Evolutionary conservation across 2,113 vertebrate genomes (phyloP), one percentile per base, ranked within the genome.

Genomic region (Heloderma charlesbogerti): DNA sequence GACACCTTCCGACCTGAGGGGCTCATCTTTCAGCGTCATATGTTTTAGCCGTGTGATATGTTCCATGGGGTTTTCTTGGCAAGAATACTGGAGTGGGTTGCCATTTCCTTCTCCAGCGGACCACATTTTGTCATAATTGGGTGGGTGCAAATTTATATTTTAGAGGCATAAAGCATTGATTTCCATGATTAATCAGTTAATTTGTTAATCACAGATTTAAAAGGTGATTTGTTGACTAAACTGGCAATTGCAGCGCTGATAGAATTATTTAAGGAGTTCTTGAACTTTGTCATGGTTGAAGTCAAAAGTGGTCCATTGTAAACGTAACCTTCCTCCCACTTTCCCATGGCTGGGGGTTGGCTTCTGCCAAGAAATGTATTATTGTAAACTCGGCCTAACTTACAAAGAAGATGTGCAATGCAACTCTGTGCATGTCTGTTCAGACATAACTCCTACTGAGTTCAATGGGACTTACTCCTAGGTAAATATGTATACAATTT

Each of bases 131-230:
- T n/a, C n/a, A 51, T 51, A 51, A 8, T 10, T 0, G 0, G 90
- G 86, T 81, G 31, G 92, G 91, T 90, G 88, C 88, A 89, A 91
- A 94, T 87, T 92, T 81, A 86, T 94, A 92, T 93, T 43, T 84
- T 40, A 20, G 51, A 82, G 3, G 10, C 51, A n/a, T 20, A 82
- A 37, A 60, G 80, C 16, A 10, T 60, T 82, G 54, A 60, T 82
- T 82, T 60, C 15, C 37, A 43, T 7, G 60, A 84, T 67, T 16
- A 69, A 66, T 40, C 12, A 66, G 1, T 79, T 15, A 43, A 79
- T 84, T 12, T 66, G 57, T 67, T 84, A 84, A 66, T 66, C 4
- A 84, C 20, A 13, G 20, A 43, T 29, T 40, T 25, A 66, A 40
- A 84, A 3, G 7, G 31, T 81, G 25, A n/a, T n/a, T 66, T 84